Evolutionary conservation across 2,888 invertebrate genomes (phyloP).

Genomic region (Philopedon plagiatum): DNA sequence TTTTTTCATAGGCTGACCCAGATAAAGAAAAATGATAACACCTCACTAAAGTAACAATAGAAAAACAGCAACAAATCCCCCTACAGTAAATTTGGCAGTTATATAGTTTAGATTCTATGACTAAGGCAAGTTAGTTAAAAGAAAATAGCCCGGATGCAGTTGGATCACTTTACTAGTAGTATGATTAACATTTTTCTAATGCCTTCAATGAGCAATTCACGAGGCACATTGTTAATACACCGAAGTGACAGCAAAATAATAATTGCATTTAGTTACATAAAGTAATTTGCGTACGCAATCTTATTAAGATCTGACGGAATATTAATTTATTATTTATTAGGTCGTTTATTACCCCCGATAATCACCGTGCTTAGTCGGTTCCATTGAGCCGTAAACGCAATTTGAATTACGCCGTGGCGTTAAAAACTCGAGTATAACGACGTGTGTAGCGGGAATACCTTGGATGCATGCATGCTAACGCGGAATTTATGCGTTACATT

Average conservation of each 20-base stretch:
- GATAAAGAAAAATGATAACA: too few relatives aligned
- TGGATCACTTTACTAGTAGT: too few relatives aligned
- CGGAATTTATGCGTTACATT: not conserved
- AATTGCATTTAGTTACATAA: not conserved
- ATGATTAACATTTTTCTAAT: too few relatives aligned
- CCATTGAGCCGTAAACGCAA: not conserved
- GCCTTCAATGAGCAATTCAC: not conserved
- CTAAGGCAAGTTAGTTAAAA: too few relatives aligned
- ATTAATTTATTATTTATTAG: constrained; percentile 16
- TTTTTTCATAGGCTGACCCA: too few relatives aligned
- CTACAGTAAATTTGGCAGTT: too few relatives aligned
- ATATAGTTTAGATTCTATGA: too few relatives aligned
- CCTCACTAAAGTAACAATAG: too few relatives aligned
- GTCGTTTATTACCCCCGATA: constrained; percentile 5
- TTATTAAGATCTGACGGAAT: not conserved
- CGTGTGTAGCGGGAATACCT: not conserved
- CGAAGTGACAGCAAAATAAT: constrained; percentile 7
- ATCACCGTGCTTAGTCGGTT: not conserved
- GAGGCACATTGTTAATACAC: not conserved
- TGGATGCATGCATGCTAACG: not conserved
- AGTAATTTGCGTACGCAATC: constrained; percentile 11
- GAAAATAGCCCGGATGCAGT: too few relatives aligned
- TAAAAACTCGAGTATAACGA: not conserved
- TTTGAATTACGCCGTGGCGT: not conserved
- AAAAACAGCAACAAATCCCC: too few relatives aligned